Evolutionary conservation across 2,888 invertebrate species (phyloP), one percentile per base, ranked within the genome.

Genomic region (Coenonympha arcania): DNA sequence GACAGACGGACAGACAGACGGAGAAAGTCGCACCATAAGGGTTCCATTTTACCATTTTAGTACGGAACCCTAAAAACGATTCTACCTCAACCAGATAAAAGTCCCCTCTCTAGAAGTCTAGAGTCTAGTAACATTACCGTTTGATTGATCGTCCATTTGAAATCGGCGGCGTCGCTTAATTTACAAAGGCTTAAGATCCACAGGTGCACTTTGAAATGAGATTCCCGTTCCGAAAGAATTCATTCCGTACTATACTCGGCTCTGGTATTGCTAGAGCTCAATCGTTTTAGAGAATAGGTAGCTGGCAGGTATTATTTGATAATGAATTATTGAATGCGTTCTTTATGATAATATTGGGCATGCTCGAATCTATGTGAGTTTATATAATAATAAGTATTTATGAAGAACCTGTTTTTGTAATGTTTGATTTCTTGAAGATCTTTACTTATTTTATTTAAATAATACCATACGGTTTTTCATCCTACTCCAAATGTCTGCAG

Each of bases 161-260:
- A 13, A 19, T n/a, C n/a, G n/a, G n/a, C n/a, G n/a, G n/a, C 18
- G 30, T 30, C 31, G 11, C 6, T 31, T 43, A 33, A 26, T 26
- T 36, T n/a, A n/a, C 40, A 40, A 16, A 26, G 28, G 28, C 31
- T 19, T 31, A 9, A 5, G 30, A 30, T 13, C 19, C 31, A 20
- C 42, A 42, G 42, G 42, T 42, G 42, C 42, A 42, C 3, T 42
- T 42, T 19, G 42, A 42, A 42, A 42, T 20, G 42, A 42, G 42
- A 42, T 20, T 31, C 19, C 37, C 30, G 19, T 13, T 42, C 8
- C n/a, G 19, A 20, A 42, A 11, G 19, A 42, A 42, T 42, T 42
- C 20, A 42, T 42, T 31, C 42, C 11, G 31, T 13, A 31, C 28
- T 11, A 13, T 42, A 19, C 42, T 31, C n/a, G n/a, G 30, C 6